Percentiles rank a stretch among this genome's conserved stretches.
phyloP scores from a whole-genome alignment of 2,113 vertebrate species.

The Pardalotus punctatus region DNA sequence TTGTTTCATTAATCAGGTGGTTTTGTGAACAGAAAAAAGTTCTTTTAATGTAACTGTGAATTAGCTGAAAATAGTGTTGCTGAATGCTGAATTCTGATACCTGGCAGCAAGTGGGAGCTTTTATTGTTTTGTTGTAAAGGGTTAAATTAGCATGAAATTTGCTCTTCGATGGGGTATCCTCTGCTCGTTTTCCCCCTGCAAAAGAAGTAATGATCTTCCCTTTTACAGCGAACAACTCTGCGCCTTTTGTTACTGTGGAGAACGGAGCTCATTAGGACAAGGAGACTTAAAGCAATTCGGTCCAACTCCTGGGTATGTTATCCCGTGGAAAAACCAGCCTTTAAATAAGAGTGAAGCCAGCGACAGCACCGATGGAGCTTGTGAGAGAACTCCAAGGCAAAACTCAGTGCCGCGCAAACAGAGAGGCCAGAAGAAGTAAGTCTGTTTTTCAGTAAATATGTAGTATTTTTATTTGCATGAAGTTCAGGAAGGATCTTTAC shows the following conservation, averaged over 20 bases:
- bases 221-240: constrained; percentile 89
- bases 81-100: not conserved
- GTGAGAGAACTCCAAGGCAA: constrained; percentile 71
- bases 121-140: not conserved
- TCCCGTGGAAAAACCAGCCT: constrained; percentile 80
- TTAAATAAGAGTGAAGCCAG: constrained; percentile 77
- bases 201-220: not conserved
- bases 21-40: not conserved
- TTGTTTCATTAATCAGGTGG: not conserved
- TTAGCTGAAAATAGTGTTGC: not conserved
- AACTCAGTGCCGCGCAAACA: constrained; percentile 70
- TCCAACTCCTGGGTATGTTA: constrained; percentile 86
- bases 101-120: not conserved
- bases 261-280: constrained; percentile 89
- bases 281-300: constrained; percentile 90
- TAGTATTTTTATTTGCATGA: not conserved
- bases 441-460: rapidly evolving
- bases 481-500: not conserved
- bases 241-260: constrained; percentile 95
- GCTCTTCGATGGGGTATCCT: not conserved
- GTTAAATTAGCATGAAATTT: constrained; percentile 10
- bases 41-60: not conserved
- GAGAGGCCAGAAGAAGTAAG: constrained; percentile 83
- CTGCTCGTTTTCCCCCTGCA: not conserved
- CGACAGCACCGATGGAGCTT: constrained; percentile 78